Percentiles rank a stretch among this genome's conserved stretches.
Conservation (phyloP, 2,113 vertebrate species). For the Columba janthina region DNA sequence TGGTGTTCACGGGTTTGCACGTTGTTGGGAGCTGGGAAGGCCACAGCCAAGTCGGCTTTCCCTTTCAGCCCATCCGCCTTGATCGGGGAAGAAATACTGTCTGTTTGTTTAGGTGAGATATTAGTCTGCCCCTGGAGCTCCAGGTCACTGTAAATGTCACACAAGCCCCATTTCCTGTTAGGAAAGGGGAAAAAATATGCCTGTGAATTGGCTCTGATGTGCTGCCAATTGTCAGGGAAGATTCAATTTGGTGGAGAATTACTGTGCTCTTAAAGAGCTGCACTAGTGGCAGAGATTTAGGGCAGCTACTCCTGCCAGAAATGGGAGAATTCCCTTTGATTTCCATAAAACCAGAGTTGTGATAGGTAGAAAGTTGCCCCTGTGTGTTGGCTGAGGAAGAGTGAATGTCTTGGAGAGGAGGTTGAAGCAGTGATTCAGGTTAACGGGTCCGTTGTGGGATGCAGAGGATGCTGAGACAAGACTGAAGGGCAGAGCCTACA, state of each 20-base stretch:
- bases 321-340: conserved; percentile 23
- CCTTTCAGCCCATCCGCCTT: conserved; percentile 15
- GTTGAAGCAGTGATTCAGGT: not conserved
- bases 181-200: conserved; percentile 64
- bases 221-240: conserved; percentile 70
- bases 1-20: not conserved
- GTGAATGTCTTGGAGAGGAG: not conserved
- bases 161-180: conserved; percentile 65
- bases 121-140: conserved; percentile 62
- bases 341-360: not conserved
- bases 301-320: conserved; percentile 45
- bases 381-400: rapidly evolving
- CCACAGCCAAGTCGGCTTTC: conserved; percentile 17
- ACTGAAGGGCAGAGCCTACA: not conserved
- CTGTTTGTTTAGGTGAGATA: conserved; percentile 75
- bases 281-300: conserved; percentile 42
- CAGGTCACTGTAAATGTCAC: conserved; percentile 73
- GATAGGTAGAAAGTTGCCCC: not conserved
- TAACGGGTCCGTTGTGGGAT: rapidly evolving
- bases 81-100: conserved; percentile 55
- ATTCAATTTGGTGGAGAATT: conserved; percentile 66
- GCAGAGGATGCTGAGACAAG: rapidly evolving
- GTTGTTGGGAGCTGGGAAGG: not conserved
- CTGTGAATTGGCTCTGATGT: conserved; percentile 68
- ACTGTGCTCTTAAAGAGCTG: conserved; percentile 43